phyloP scores from a whole-genome alignment of 1,140 invertebrate species.

The Melitaea cinxia region DNA sequence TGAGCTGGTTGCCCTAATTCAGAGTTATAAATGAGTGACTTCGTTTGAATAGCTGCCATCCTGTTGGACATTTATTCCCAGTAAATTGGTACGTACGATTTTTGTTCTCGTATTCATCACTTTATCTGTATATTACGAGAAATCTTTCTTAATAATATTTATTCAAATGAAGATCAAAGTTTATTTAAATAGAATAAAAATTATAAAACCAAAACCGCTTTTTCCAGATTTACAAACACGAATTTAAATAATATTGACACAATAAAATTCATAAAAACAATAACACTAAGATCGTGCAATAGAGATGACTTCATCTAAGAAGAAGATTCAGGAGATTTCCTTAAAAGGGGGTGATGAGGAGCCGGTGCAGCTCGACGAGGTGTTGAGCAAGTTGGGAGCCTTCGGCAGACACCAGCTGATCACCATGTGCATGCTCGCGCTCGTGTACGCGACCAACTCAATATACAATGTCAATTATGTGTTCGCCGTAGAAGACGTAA shows the following conservation, averaged over 20 bases:
- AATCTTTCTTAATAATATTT: not conserved
- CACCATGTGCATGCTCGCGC: conserved; percentile 65
- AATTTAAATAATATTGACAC: not conserved
- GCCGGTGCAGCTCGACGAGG: conserved; percentile 54
- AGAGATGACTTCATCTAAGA: not conserved
- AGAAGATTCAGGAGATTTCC: conserved; percentile 16
- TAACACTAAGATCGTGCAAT: not conserved
- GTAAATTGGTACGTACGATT: conserved; percentile 15
- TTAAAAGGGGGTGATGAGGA: conserved; percentile 30
- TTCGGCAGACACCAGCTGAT: conserved; percentile 68
- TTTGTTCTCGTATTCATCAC: not conserved
- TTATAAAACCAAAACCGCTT: not conserved
- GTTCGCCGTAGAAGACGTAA: conserved; percentile 69
- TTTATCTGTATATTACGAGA: not conserved
- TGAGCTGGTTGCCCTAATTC: conserved; percentile 20
- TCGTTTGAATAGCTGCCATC: conserved; percentile 12
- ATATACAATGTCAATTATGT: conserved; percentile 77
- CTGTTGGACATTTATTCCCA: conserved; percentile 12
- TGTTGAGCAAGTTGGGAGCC: conserved; percentile 56
- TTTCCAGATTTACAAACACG: conserved; percentile 12
- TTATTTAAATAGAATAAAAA: conserved; percentile 2
- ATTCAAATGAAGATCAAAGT: not conserved
- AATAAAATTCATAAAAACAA: not conserved
- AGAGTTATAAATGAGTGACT: conserved; percentile 14
- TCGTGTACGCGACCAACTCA: conserved; percentile 72